Percentiles rank a stretch among this genome's conserved stretches.
phyloP scores from a whole-genome alignment of 2,888 invertebrate species.

The Spodoptera littoralis region DNA sequence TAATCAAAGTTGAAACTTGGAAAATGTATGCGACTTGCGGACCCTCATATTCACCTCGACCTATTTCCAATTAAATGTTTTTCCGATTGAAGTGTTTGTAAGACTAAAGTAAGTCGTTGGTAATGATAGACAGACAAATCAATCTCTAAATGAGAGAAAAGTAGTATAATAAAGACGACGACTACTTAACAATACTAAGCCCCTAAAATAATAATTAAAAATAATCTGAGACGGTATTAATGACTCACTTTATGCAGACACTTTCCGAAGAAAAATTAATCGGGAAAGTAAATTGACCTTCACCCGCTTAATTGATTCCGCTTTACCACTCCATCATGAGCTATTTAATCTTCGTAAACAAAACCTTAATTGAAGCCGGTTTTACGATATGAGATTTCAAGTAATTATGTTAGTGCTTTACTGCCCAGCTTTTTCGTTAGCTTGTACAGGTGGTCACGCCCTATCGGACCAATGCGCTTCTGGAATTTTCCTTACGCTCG shows the following conservation, averaged over 20 bases:
- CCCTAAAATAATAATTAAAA: conserved; percentile 24
- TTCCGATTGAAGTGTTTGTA: conserved; percentile 25
- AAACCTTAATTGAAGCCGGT: conserved; percentile 64
- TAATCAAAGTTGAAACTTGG: conserved; percentile 25
- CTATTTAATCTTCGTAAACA: conserved; percentile 67
- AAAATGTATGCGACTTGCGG: conserved; percentile 22
- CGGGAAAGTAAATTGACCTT: conserved; percentile 82
- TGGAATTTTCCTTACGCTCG: conserved; percentile 22
- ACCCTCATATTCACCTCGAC: conserved; percentile 26
- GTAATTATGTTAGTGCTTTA: conserved; percentile 28
- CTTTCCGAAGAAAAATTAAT: conserved; percentile 77
- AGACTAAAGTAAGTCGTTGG: conserved; percentile 33
- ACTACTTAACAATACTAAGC: neutral
- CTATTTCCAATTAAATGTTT: conserved; percentile 48
- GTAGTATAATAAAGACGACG: too few species aligned
- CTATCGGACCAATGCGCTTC: conserved; percentile 6
- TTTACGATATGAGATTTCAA: conserved; percentile 49
- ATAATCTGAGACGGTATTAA: conserved; percentile 45
- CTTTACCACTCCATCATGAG: conserved; percentile 64
- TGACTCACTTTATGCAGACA: conserved; percentile 63
- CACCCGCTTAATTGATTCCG: conserved; percentile 76
- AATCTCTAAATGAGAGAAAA: too few species aligned
- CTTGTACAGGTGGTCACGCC: conserved; percentile 14
- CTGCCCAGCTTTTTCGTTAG: conserved; percentile 10
- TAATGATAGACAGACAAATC: conserved; percentile 38